Conservation (phyloP, 2,797 vertebrate genomes). For the Danio kyathit region DNA sequence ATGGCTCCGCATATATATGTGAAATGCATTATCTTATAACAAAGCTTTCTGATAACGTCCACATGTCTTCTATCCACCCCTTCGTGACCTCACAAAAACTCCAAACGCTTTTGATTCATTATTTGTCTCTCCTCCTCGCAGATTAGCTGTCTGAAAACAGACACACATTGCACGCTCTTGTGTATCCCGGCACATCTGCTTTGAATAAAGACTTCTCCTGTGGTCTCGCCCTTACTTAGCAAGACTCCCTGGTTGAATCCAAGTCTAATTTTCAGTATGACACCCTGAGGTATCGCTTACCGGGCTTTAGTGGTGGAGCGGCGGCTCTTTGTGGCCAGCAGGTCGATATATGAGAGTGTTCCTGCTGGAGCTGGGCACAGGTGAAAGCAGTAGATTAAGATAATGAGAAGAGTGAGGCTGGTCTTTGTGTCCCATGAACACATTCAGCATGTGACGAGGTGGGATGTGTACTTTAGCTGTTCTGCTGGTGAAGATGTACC, state of each 20-base stretch:
- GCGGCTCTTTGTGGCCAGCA: constrained; percentile 60
- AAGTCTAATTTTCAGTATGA: constrained; percentile 66
- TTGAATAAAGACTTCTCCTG: constrained; percentile 62
- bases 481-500: constrained; percentile 24
- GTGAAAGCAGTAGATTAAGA: constrained; percentile 62
- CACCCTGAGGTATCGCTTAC: constrained; percentile 64
- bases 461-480: constrained; percentile 36
- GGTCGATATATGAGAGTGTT: constrained; percentile 65
- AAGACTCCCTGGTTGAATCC: constrained; percentile 57
- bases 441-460: constrained; percentile 37
- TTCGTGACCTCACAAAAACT: constrained; percentile 54
- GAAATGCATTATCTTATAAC: not conserved
- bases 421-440: constrained; percentile 40
- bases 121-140: constrained; percentile 52
- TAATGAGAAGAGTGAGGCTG: constrained; percentile 49
- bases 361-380: constrained; percentile 49
- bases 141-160: constrained; percentile 60
- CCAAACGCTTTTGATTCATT: constrained; percentile 60
- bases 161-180: constrained; percentile 43
- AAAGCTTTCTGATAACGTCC: constrained; percentile 19
- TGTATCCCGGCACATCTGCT: constrained; percentile 61
- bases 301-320: constrained; percentile 54
- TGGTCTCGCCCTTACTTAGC: constrained; percentile 49
- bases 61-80: constrained; percentile 28
- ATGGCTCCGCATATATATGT: constrained; percentile 3